Conservation (phyloP, 2,888 invertebrate genomes). For the Eupithecia abbreviata region DNA sequence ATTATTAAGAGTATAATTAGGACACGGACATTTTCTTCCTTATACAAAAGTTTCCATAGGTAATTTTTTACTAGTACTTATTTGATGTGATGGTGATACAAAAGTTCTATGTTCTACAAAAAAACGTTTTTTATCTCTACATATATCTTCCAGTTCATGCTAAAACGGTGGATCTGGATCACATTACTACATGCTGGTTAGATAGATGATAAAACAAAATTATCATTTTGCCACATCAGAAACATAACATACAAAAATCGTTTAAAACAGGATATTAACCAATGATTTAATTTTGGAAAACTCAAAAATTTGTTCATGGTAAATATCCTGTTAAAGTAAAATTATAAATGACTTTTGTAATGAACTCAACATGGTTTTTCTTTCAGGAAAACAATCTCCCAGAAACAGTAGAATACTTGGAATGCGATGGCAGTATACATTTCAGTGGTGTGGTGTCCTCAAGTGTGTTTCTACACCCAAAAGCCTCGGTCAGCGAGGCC, state of each 20-base stretch:
- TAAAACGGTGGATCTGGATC: neutral
- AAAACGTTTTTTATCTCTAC: neutral
- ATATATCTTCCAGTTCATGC: neutral
- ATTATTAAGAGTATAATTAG: too few species aligned
- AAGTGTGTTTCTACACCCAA: slow-evolving; percentile 91
- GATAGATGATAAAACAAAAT: neutral
- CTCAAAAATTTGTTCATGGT: too few species aligned
- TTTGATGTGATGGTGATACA: too few species aligned
- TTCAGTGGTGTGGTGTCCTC: slow-evolving; percentile 89
- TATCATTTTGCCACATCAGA: neutral
- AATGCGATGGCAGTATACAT: slow-evolving; percentile 87
- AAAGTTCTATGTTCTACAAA: too few species aligned
- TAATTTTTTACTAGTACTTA: too few species aligned
- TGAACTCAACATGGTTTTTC: neutral
- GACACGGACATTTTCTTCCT: neutral
- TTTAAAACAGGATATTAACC: too few species aligned
- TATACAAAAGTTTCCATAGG: neutral
- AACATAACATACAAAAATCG: neutral
- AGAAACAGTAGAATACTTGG: slow-evolving; percentile 78
- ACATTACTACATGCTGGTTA: neutral
- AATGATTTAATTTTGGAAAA: too few species aligned
- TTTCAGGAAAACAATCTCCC: slow-evolving; percentile 76
- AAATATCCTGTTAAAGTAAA: too few species aligned
- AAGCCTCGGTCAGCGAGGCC: slow-evolving; percentile 89
- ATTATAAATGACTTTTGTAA: too few species aligned